Conservation (phyloP, 2,888 invertebrate genomes). For the Pristionchus entomophagus region DNA sequence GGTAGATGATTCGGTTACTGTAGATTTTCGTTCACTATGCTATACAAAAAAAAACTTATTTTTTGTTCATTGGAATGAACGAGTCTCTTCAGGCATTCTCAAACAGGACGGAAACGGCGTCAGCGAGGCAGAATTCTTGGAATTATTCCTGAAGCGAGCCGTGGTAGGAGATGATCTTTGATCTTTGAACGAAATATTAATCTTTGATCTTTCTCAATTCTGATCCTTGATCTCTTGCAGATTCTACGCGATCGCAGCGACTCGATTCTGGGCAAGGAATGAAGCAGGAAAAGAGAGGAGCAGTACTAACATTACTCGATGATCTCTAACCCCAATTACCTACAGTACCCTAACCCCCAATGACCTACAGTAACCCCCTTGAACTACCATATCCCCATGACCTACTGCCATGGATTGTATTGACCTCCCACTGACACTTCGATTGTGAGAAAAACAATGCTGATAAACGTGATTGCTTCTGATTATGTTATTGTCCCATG, state of each 20-base stretch:
- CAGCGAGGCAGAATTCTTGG: not conserved
- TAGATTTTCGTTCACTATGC: too few relatives aligned
- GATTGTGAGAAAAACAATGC: not conserved
- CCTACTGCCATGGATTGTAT: not conserved
- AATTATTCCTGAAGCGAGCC: not conserved
- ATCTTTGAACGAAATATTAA: not conserved
- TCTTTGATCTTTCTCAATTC: not conserved
- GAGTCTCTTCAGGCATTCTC: not conserved
- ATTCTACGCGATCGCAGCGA: conserved; percentile 5
- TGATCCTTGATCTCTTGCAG: not conserved
- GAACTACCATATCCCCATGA: too few relatives aligned
- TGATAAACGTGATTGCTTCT: conserved; percentile 19
- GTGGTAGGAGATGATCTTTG: conserved; percentile 39
- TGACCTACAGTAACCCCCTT: not conserved
- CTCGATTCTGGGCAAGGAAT: conserved; percentile 40
- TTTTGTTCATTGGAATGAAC: not conserved
- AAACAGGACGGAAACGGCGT: conserved; percentile 24
- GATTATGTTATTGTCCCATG: too few relatives aligned
- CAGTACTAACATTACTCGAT: not conserved
- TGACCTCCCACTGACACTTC: not conserved
- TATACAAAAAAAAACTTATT: not conserved
- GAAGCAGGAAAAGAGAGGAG: not conserved
- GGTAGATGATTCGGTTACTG: too few relatives aligned
- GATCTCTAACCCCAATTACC: too few relatives aligned
- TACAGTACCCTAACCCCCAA: too few relatives aligned